phyloP scores from a whole-genome alignment of 1,140 invertebrate species.

The Drosophila pandora region DNA sequence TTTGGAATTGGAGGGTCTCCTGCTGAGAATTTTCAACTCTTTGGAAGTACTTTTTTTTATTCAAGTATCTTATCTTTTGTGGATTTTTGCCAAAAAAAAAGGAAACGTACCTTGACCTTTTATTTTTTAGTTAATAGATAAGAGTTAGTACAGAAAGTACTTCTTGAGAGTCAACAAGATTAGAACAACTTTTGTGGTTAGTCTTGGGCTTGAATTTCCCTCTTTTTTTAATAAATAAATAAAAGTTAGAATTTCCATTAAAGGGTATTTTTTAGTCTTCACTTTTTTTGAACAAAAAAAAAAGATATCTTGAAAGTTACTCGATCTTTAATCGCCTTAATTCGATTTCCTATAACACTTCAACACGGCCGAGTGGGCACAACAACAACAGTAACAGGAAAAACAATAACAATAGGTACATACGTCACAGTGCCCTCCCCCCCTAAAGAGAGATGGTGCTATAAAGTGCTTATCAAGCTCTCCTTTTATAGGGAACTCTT shows the following conservation, averaged over 20 bases:
- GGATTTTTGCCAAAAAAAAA: neutral
- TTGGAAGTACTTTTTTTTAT: neutral
- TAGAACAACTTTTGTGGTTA: conserved; percentile 13
- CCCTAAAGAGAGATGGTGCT: conserved; percentile 33
- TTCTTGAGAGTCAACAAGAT: conserved; percentile 17
- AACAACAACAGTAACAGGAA: neutral
- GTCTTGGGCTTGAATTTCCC: conserved; percentile 30
- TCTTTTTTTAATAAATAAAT: conserved; percentile 37
- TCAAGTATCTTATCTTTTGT: conserved; percentile 55
- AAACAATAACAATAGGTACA: conserved; percentile 40
- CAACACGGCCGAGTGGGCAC: conserved; percentile 49
- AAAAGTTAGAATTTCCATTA: conserved; percentile 5
- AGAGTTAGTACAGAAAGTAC: conserved; percentile 23
- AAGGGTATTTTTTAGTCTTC: conserved; percentile 4
- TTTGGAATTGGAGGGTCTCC: conserved; percentile 1
- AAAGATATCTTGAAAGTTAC: conserved; percentile 5
- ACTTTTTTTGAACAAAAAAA: neutral
- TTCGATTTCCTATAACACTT: conserved; percentile 75
- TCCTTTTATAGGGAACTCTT: conserved; percentile 53
- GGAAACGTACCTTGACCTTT: conserved; percentile 58
- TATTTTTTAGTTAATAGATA: conserved; percentile 42
- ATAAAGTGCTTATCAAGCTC: conserved; percentile 70
- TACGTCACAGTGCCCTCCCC: conserved; percentile 31
- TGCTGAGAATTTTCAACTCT: conserved; percentile 10
- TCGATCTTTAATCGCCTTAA: conserved; percentile 63